Evolutionary conservation across 1,140 invertebrate species (phyloP).

Genomic region (Polypedilum vanderplanki): DNA sequence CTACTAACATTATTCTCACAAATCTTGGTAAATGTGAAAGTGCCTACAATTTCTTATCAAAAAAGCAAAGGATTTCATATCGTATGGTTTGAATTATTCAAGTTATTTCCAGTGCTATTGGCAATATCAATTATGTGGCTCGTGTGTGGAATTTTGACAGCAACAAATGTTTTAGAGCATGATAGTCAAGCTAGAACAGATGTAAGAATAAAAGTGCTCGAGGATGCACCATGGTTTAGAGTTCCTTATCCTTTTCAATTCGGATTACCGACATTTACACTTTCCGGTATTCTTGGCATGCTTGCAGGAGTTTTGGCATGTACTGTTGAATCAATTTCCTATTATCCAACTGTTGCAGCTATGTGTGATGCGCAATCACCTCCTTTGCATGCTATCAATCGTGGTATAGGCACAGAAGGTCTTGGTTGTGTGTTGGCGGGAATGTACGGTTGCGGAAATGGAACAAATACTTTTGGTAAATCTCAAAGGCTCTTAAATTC

Average conservation of each 20-base stretch:
- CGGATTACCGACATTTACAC: slow-evolving; percentile 66
- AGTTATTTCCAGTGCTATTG: slow-evolving; percentile 74
- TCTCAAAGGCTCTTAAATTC: too few relatives aligned
- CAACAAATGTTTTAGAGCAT: slow-evolving; percentile 54
- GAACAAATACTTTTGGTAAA: slow-evolving; percentile 73
- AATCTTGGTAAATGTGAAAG: slow-evolving; percentile 60
- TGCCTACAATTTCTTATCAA: slow-evolving; percentile 57
- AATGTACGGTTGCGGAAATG: slow-evolving; percentile 74
- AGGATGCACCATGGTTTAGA: slow-evolving; percentile 72
- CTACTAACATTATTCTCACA: slow-evolving; percentile 77
- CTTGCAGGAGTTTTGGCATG: slow-evolving; percentile 76
- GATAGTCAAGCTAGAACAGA: slow-evolving; percentile 73
- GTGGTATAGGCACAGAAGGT: slow-evolving; percentile 78
- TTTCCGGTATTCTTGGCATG: slow-evolving; percentile 66
- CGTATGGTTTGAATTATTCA: slow-evolving; percentile 65
- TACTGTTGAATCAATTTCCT: slow-evolving; percentile 79
- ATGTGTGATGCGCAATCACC: slow-evolving; percentile 77
- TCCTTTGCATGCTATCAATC: slow-evolving; percentile 77
- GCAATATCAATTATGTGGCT: slow-evolving; percentile 75
- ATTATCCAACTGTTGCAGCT: slow-evolving; percentile 79
- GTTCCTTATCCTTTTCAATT: slow-evolving; percentile 85
- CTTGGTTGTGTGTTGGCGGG: slow-evolving; percentile 75
- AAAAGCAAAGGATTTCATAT: slow-evolving; percentile 53
- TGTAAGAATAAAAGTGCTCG: slow-evolving; percentile 62
- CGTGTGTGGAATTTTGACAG: slow-evolving; percentile 67